Evolutionary conservation across 1,140 invertebrate genomes (phyloP).

Genomic region (Pachypeltis micranthus): DNA sequence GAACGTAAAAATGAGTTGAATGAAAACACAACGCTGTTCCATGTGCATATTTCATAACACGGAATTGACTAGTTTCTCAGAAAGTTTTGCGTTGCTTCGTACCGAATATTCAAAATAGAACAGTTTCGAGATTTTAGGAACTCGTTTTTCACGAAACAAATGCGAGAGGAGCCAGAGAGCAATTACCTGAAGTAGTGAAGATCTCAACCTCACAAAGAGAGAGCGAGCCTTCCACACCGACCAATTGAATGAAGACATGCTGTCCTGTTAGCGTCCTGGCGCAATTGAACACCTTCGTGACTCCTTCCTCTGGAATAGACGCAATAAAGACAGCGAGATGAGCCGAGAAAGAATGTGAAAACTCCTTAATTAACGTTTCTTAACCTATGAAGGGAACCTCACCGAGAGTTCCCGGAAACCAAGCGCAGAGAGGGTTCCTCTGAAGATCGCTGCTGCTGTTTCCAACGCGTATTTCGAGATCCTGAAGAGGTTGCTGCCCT

Average conservation of each 20-base stretch:
- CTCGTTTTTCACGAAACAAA: neutral
- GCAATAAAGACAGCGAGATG: constrained; percentile 17
- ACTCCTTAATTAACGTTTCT: neutral
- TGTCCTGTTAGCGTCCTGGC: constrained; percentile 70
- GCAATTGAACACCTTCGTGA: constrained; percentile 80
- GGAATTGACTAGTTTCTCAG: too few species aligned
- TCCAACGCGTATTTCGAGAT: constrained; percentile 81
- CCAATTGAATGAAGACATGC: constrained; percentile 76
- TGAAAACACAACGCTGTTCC: too few species aligned
- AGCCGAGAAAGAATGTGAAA: neutral
- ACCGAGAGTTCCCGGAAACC: constrained; percentile 86
- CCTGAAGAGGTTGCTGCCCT: constrained; percentile 79
- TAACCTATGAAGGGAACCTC: constrained; percentile 29
- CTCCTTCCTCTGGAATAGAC: constrained; percentile 60
- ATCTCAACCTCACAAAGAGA: constrained; percentile 85
- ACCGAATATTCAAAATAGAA: too few species aligned
- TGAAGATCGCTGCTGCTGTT: constrained; percentile 76
- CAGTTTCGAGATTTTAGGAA: too few species aligned
- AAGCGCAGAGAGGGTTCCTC: constrained; percentile 78
- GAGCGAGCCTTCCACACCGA: constrained; percentile 77
- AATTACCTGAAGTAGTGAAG: constrained; percentile 73
- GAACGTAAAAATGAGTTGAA: too few species aligned
- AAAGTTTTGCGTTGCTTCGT: too few species aligned
- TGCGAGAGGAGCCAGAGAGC: neutral
- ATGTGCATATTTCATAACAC: too few species aligned